Base-by-base conservation (phyloP, 2,797 vertebrate species). In the Chelon labrosus region DNA sequence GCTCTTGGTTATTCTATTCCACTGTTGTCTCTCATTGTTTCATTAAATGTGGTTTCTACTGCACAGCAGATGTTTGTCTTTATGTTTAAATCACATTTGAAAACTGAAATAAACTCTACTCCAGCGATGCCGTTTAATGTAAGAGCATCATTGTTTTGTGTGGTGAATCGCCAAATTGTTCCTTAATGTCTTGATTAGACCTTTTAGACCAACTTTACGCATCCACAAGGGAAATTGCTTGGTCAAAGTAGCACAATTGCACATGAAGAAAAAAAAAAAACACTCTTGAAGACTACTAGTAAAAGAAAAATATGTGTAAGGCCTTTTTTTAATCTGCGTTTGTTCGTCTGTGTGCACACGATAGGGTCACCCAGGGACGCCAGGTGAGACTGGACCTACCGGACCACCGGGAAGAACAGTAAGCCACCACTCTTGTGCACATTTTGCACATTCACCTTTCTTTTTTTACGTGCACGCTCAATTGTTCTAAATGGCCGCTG, bases 311-410 rank as follows among this genome's bases (percentile, higher is more conserved):
- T 22, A 22, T 22, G 22, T 22, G 22, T 22, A 22, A 22, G 22
- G 22, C 22, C 22, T 22, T 22, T 22, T 22, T 22, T 22, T 22
- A 12, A 16, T 68, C 14, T 68, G 39, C 66, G 19, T 84, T 38
- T 83, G 37, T 75, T 35, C 78, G 17, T 86, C 12, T 70, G 51
- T 85, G 59, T 72, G n/a, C 53, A 38, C 57, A 27, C 59, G 19
- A 62, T 42, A 99, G 98, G 98, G 98, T 71, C 98, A 99, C 84
- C 93, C 95, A 7, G 98, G 98, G 51, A 94, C 86, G 39, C 96
- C 96, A 50, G 98, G 98, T 83, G 95, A 90, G 72, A 89, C 91
- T 0, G 98, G 98, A 44, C 92, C 91, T 73, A 82, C 96, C 1
- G 98, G 98, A 86, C 95, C 96, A 70, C 94, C 91, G 35, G 98